Base-by-base conservation (phyloP, 2,797 vertebrate species). In the Hipposideros larvatus region DNA sequence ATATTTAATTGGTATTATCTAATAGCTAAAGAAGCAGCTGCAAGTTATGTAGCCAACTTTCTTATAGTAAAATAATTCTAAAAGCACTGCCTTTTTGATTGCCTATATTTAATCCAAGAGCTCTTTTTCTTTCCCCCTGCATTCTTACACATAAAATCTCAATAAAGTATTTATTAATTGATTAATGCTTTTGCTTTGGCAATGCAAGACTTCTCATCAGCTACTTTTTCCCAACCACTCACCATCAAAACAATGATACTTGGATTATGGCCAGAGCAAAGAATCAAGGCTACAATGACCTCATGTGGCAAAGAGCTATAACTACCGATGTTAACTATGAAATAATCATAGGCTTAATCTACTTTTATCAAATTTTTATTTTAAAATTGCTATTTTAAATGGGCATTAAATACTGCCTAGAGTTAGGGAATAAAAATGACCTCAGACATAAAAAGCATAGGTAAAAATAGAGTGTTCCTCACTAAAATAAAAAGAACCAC, bases 1-100 rank as follows among this genome's bases (percentile, higher is more conserved):
- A 51, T 51, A 51, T 51, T 51, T 51, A 97, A 98, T 96, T 98
- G 96, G 94, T 19, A 75, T 97, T 96, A 98, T 31, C 93, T 95
- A 92, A 97, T 87, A 96, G 55, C 88, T 94, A 46, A 53, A 74
- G 41, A 31, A 97, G 75, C 95, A 97, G 94, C 97, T 98, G 93
- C 61, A 57, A 97, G 48, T 88, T 95, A 65, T 91, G 74, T 1
- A 0, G 78, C 71, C 96, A 57, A 93, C 75, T 88, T 95, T 61
- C 87, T 96, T 61, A 43, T 61, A 91, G 73, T 80, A 96, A 97
- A 95, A 41, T 2, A 73, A 89, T 77, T 73, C 79, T 86, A 75
- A 90, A 85, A 74, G 10, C 10, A 82, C 18, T 77, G 21, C 8
- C 21, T 80, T 90, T 92, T 37, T 59, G 18, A 61, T n/a, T 73